These are phyloP conservation scores for Odontocolon sp. DNA, from an alignment of 2,888 invertebrate genomes.

Conservation along the genomic window DNA sequence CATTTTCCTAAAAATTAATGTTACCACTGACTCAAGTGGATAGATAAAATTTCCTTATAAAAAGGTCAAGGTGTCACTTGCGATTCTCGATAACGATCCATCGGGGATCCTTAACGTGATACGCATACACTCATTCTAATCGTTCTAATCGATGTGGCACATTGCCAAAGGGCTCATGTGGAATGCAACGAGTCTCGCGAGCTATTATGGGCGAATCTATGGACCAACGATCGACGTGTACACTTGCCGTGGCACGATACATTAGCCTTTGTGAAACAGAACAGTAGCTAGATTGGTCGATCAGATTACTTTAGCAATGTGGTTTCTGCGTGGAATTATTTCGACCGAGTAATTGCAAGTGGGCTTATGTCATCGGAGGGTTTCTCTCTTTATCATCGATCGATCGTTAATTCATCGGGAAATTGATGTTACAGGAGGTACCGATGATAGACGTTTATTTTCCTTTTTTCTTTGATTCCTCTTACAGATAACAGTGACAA, in stretches of 20 bases:
- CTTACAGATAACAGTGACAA: slow-evolving; percentile 89
- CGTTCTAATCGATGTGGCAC: slow-evolving; percentile 8
- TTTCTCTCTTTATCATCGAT: slow-evolving; percentile 28
- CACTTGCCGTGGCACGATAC: not conserved
- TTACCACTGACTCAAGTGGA: no score
- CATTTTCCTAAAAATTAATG: no score
- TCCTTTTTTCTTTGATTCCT: not conserved
- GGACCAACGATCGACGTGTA: slow-evolving; percentile 24
- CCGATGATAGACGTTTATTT: not conserved
- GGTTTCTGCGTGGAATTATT: slow-evolving; percentile 30
- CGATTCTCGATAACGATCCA: no score
- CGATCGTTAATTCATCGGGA: slow-evolving; percentile 4
- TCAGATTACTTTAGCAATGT: slow-evolving; percentile 17
- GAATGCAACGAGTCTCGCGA: slow-evolving; percentile 2
- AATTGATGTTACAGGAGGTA: not conserved
- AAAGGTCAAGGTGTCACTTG: no score
- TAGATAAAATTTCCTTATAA: no score
- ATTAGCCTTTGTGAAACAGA: slow-evolving; percentile 17
- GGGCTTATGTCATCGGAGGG: not conserved
- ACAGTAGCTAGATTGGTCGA: not conserved
- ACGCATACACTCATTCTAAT: slow-evolving; percentile 14
- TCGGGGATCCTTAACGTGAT: no score
- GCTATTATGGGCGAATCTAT: not conserved
- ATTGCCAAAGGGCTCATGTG: slow-evolving; percentile 22
- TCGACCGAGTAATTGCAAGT: slow-evolving; percentile 36